A percentile compares a stretch with the other conserved stretches of the same genome.
Conservation (phyloP, 92 coral and sea anemone species). For the Zoanthus gigantus region DNA sequence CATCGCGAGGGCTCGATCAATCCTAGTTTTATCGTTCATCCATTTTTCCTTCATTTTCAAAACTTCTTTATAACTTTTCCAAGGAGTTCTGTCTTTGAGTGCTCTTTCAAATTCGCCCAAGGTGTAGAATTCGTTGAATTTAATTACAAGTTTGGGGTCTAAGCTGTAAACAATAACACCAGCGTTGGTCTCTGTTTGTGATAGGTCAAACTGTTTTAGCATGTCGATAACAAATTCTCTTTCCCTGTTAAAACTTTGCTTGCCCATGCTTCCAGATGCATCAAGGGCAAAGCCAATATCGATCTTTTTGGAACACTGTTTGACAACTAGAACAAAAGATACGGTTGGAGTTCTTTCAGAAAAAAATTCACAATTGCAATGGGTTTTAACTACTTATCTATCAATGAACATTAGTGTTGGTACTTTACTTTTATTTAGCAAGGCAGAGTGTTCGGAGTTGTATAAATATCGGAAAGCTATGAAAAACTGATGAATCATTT, state of each 20-base stretch:
- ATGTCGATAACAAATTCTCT: conserved; percentile 10
- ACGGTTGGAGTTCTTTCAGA: no score
- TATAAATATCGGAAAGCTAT: no score
- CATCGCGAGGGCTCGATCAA: background rate
- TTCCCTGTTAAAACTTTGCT: conserved; percentile 5
- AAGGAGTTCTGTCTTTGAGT: background rate
- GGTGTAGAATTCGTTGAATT: conserved; percentile 24
- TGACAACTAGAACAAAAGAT: background rate
- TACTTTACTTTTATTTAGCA: no score
- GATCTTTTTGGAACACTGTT: conserved; percentile 25
- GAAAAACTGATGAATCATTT: no score
- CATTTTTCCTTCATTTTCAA: background rate
- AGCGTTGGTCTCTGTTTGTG: conserved; percentile 15
- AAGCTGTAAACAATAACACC: conserved; percentile 38
- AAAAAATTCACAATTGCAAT: no score
- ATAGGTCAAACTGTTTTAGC: conserved; percentile 25
- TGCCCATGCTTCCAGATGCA: conserved; percentile 45
- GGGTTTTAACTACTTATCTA: no score
- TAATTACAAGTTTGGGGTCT: conserved; percentile 20
- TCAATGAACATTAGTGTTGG: no score
- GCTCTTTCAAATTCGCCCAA: background rate
- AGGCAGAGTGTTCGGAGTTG: no score
- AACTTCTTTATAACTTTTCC: background rate
- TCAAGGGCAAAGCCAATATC: conserved; percentile 38
- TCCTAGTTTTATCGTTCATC: conserved; percentile 17